phyloP scores from a whole-genome alignment of 2,888 invertebrate species.

The Calliopum simillimum region DNA sequence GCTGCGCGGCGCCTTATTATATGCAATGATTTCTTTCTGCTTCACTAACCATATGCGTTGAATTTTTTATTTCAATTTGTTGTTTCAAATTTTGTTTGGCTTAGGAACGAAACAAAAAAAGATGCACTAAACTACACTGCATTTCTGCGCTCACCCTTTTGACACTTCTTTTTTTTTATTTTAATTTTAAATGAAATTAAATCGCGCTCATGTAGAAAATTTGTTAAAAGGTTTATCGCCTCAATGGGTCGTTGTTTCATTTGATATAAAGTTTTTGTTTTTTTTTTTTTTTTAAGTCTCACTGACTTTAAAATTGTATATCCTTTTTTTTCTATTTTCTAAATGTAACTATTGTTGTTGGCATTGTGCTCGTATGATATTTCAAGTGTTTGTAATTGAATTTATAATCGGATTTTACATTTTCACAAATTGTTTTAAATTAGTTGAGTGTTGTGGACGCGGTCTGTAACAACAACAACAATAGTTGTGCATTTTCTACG shows the following conservation, averaged over 20 bases:
- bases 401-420: constrained; percentile 30
- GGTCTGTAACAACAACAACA: not conserved
- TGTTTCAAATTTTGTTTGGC: constrained; percentile 13
- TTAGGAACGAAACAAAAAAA: constrained; percentile 21
- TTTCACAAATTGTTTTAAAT: constrained; percentile 34
- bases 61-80: constrained; percentile 28
- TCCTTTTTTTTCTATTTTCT: not conserved
- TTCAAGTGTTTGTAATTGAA: constrained; percentile 34
- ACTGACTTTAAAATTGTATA: not conserved
- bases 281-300: constrained; percentile 10
- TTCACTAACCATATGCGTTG: constrained; percentile 42
- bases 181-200: constrained; percentile 43
- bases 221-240: constrained; percentile 42
- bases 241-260: constrained; percentile 10
- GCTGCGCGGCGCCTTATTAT: not conserved
- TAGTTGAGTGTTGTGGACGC: constrained; percentile 19
- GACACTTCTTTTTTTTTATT: constrained; percentile 11
- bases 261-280: not conserved
- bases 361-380: not conserved
- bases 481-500: constrained; percentile 6
- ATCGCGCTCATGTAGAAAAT: constrained; percentile 56
- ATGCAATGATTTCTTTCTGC: constrained; percentile 5
- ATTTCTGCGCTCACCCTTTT: constrained; percentile 37
- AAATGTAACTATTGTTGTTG: constrained; percentile 3
- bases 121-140: no score